Percentiles rank a stretch among this genome's conserved stretches.
Conservation (phyloP, 2,888 invertebrate species). For the Fragum sueziense region DNA sequence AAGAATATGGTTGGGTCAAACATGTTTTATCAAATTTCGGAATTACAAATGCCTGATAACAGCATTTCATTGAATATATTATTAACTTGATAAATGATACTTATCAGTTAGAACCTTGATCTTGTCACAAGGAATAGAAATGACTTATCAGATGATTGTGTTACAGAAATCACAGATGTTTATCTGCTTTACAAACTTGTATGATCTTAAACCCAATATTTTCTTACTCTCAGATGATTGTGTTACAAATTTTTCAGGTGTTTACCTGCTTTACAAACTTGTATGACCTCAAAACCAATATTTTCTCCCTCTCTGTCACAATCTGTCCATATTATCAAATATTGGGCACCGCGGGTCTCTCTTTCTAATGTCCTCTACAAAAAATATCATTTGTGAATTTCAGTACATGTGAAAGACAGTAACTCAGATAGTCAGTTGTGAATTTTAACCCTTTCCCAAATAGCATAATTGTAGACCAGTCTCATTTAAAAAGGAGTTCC, state of each 20-base stretch:
- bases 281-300: constrained; percentile 97
- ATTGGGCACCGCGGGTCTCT: constrained; percentile 82
- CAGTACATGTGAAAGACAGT: background rate
- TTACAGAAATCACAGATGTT: no score
- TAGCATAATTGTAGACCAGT: background rate
- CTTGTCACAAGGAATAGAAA: no score
- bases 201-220: constrained; percentile 99
- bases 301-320: constrained; percentile 99
- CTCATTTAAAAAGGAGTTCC: no score
- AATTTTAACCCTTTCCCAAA: background rate
- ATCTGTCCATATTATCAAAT: constrained; percentile 99
- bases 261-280: constrained; percentile 90
- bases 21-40: no score
- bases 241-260: no score
- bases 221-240: no score
- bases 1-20: no score
- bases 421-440: background rate
- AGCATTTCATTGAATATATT: no score
- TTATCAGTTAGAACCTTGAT: no score
- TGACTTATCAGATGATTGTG: no score
- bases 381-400: background rate
- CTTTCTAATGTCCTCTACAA: constrained; percentile 82
- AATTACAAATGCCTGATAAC: no score
- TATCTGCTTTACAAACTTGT: constrained; percentile 89
- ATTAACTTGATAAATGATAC: no score